Percentiles rank a stretch among this genome's conserved stretches.
phyloP scores from a whole-genome alignment of 1,140 invertebrate species.

The Lasioglossum albipes region DNA sequence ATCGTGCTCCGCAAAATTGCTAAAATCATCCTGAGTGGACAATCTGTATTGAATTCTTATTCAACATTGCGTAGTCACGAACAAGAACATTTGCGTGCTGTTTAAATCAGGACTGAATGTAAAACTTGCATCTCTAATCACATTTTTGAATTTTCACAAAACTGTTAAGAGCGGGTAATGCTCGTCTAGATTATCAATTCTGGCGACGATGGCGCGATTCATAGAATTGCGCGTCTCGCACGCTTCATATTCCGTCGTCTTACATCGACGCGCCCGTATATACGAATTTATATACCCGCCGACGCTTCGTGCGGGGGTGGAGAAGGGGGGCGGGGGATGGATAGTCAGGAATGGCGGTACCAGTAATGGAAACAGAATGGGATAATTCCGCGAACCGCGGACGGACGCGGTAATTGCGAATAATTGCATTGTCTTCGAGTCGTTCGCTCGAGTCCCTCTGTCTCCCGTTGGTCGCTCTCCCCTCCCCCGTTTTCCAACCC shows the following conservation, averaged over 20 bases:
- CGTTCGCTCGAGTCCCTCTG: slow-evolving; percentile 71
- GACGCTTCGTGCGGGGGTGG: not conserved
- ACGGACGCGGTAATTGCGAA: slow-evolving; percentile 79
- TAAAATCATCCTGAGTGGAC: too few relatives aligned
- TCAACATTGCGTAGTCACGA: too few relatives aligned
- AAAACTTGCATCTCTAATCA: too few relatives aligned
- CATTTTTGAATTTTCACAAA: too few relatives aligned
- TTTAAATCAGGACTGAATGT: too few relatives aligned
- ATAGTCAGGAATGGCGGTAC: slow-evolving; percentile 54
- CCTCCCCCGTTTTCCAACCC: not conserved
- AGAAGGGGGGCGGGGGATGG: slow-evolving; percentile 2
- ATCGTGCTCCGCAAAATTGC: too few relatives aligned
- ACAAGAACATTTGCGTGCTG: too few relatives aligned
- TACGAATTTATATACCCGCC: slow-evolving; percentile 15
- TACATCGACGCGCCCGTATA: slow-evolving; percentile 22
- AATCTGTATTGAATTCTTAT: too few relatives aligned
- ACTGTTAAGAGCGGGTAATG: too few relatives aligned
- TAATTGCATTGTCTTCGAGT: slow-evolving; percentile 81
- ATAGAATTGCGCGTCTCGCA: too few relatives aligned
- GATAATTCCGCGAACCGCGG: slow-evolving; percentile 76
- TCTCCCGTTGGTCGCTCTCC: slow-evolving; percentile 32
- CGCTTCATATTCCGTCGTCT: slow-evolving; percentile 19
- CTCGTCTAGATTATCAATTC: too few relatives aligned
- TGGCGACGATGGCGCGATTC: too few relatives aligned
- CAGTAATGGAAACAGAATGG: slow-evolving; percentile 77